Conservation (phyloP, 2,797 vertebrate genomes). For the Myotis daubentonii region DNA sequence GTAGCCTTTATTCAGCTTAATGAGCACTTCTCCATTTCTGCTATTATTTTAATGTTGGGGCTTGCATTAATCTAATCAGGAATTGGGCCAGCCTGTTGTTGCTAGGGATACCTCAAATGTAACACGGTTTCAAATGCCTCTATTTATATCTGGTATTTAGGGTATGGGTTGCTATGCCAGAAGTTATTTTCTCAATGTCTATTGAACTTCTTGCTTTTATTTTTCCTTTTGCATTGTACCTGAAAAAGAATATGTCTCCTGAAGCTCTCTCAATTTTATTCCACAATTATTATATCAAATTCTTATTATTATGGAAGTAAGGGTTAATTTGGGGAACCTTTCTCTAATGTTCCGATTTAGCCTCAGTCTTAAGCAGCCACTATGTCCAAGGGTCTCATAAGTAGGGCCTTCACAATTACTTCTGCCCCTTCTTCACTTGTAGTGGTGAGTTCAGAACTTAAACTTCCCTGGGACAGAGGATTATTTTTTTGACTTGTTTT, state of each 20-base stretch:
- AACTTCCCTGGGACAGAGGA: background rate
- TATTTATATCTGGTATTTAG: background rate
- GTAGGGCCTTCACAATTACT: accelerated
- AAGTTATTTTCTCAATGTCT: background rate
- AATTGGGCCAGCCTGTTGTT: background rate
- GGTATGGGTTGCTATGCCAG: background rate
- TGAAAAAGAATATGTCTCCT: background rate
- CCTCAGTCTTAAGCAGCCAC: background rate
- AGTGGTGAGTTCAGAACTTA: background rate
- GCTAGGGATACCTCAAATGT: background rate
- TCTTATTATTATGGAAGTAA: background rate
- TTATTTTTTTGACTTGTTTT: background rate
- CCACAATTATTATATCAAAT: background rate
- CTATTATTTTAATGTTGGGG: background rate
- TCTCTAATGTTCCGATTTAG: background rate
- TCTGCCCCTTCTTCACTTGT: background rate
- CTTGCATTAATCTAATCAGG: background rate
- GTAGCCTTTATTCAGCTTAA: background rate
- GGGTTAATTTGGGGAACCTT: too few species aligned
- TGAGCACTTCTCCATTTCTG: background rate
- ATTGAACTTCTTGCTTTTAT: background rate
- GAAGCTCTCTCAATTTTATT: background rate
- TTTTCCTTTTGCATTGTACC: background rate
- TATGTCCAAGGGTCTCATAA: accelerated
- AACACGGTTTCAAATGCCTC: background rate